Percentiles rank a stretch among this genome's conserved stretches.
phyloP scores from a whole-genome alignment of 1,140 invertebrate genomes.

The Sitophilus oryzae region DNA sequence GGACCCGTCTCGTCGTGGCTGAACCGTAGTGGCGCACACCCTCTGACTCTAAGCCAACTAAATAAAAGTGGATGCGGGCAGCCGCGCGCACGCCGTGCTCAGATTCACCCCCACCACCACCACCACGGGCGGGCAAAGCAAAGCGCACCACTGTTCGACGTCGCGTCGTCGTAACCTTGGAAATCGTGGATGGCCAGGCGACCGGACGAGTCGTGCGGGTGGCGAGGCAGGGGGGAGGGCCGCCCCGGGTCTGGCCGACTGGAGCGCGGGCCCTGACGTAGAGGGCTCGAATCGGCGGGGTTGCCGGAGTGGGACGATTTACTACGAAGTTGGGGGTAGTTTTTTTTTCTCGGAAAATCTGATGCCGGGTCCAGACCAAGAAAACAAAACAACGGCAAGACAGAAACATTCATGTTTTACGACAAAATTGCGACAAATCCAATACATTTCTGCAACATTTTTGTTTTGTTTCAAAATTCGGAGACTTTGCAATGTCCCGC shows the following conservation, averaged over 20 bases:
- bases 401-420: too few relatives aligned
- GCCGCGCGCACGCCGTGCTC: constrained; percentile 43
- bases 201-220: constrained; percentile 24
- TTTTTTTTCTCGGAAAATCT: too few relatives aligned
- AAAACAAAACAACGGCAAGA: too few relatives aligned
- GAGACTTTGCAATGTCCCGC: too few relatives aligned
- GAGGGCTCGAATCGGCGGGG: constrained; percentile 43
- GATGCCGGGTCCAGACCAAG: too few relatives aligned
- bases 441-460: too few relatives aligned
- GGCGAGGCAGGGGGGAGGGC: constrained; percentile 18
- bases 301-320: too few relatives aligned
- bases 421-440: too few relatives aligned
- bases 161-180: constrained; percentile 40
- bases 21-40: constrained; percentile 40
- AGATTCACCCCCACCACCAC: constrained; percentile 44
- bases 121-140: too few relatives aligned
- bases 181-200: constrained; percentile 41
- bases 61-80: constrained; percentile 40
- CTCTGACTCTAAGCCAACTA: constrained; percentile 44
- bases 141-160: too few relatives aligned
- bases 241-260: constrained; percentile 33
- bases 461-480: too few relatives aligned
- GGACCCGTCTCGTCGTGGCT: constrained; percentile 6
- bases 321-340: too few relatives aligned
- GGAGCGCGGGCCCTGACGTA: constrained; percentile 35